Base-by-base conservation (phyloP, 1,140 invertebrate species). In the Drosophila ogumai region DNA sequence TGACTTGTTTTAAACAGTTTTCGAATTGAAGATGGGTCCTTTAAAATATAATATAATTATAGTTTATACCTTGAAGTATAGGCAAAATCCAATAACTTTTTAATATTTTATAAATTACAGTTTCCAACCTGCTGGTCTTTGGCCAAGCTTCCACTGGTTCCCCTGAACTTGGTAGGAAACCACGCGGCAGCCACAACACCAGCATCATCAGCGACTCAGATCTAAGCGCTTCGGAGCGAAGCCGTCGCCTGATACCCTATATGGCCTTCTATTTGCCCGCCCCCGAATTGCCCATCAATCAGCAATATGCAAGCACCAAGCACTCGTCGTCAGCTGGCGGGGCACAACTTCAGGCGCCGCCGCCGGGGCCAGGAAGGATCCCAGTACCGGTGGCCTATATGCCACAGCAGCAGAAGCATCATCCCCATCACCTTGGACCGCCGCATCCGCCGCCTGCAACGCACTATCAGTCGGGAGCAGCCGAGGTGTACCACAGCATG, bases 221-320 rank as follows among this genome's bases (percentile, higher is more conserved):
- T 55, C 54, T 92, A 5, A 92, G 91, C 59, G 91, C 82, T 44
- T 92, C 91, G 50, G 91, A 92, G 63, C 94, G 96, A 43, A 95
- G 96, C 81, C 94, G 96, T 74, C 94, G 96, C 54, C 88, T 97
- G 43, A 96, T 97, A 82, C 96, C 96, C 2, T 97, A 97, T 85
- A 96, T 96, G 94, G 96, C 95, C 36, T 97, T 95, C 91, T 97
- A 96, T 87, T 93, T 96, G 19, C 94, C 95, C 2, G 95, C 95
- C 63, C 76, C 82, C 2, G 91, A 92, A 54, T 77, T 94, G 94
- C 82, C 94, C 55, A 91, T 92, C 50, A 92, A 92, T 84, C 88
- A 92, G 61, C 91, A 91, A 73, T 92, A 92, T 67, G 91, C 85
- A 0, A 63, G 76, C 36, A 91, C 81, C 40, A 91, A 92, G 78